Percentiles rank a stretch among this genome's conserved stretches.
These are phyloP conservation scores for Drosophila navojoa DNA, from an alignment of 1,140 invertebrate genomes.

Conservation along the genomic window DNA sequence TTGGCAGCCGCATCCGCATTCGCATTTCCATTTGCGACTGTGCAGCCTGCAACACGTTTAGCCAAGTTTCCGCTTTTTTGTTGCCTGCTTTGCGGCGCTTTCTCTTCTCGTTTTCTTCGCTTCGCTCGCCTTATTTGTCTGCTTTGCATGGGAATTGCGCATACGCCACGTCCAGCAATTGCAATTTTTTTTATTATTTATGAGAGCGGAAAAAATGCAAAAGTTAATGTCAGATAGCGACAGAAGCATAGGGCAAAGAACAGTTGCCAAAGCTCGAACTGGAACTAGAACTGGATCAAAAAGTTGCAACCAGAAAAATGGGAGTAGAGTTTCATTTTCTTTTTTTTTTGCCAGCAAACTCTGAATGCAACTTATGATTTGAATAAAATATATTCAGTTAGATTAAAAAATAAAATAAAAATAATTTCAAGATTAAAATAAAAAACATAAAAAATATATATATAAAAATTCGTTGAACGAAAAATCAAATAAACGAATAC, in stretches of 20 bases:
- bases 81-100: slow-evolving; percentile 59
- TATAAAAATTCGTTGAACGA: no score
- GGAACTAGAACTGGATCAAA: slow-evolving; percentile 15
- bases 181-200: slow-evolving; percentile 31
- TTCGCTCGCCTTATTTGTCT: background rate
- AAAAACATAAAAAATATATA: no score
- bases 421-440: background rate
- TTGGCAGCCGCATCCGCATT: background rate
- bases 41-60: slow-evolving; percentile 31
- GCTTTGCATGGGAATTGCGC: slow-evolving; percentile 57
- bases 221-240: slow-evolving; percentile 26
- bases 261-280: slow-evolving; percentile 2
- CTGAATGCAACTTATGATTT: background rate
- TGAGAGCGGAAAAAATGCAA: slow-evolving; percentile 16
- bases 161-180: slow-evolving; percentile 62
- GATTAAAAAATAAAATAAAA: no score
- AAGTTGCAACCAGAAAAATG: background rate
- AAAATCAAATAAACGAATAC: no score
- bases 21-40: background rate
- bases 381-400: background rate
- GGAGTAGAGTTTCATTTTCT: no score
- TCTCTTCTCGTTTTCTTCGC: background rate
- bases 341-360: background rate
- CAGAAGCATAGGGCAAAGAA: slow-evolving; percentile 4
- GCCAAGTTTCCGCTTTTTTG: slow-evolving; percentile 15